Percentiles rank a stretch among this genome's conserved stretches.
phyloP scores from a whole-genome alignment of 1,140 invertebrate genomes.

The Heliconius hewitsoni region DNA sequence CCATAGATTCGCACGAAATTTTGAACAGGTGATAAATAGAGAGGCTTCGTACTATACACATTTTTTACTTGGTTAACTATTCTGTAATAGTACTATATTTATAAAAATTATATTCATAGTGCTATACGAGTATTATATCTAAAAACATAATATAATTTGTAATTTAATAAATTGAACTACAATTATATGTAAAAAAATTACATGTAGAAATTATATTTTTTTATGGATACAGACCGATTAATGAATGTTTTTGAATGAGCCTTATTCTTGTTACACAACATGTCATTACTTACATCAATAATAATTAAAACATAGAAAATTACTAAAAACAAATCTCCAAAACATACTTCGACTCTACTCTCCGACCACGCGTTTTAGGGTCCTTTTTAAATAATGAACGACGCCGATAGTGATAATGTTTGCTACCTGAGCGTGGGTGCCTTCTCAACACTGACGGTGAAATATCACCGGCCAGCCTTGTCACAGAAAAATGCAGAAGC shows the following conservation, averaged over 20 bases:
- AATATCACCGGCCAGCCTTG: slow-evolving; percentile 76
- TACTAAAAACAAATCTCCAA: neutral
- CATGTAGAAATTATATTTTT: too few relatives aligned
- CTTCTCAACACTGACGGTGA: slow-evolving; percentile 68
- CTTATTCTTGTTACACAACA: neutral
- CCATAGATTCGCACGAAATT: slow-evolving; percentile 58
- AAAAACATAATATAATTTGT: too few relatives aligned
- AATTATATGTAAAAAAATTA: too few relatives aligned
- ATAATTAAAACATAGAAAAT: neutral
- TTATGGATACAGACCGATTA: too few relatives aligned
- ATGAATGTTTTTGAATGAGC: neutral
- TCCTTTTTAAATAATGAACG: slow-evolving; percentile 67
- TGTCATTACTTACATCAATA: neutral
- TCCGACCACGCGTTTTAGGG: neutral
- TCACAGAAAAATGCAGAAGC: slow-evolving; percentile 68
- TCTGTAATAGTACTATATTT: too few relatives aligned
- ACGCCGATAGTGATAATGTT: slow-evolving; percentile 76
- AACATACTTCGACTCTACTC: neutral
- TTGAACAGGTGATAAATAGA: slow-evolving; percentile 23
- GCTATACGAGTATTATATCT: too few relatives aligned
- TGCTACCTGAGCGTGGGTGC: slow-evolving; percentile 78
- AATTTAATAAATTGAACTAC: too few relatives aligned
- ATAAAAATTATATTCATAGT: too few relatives aligned
- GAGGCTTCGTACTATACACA: neutral
- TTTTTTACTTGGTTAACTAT: slow-evolving; percentile 10